A percentile compares a stretch with the other conserved stretches of the same genome.
Conservation (phyloP, 1,140 invertebrate genomes). For the Ridgeia piscesae region DNA sequence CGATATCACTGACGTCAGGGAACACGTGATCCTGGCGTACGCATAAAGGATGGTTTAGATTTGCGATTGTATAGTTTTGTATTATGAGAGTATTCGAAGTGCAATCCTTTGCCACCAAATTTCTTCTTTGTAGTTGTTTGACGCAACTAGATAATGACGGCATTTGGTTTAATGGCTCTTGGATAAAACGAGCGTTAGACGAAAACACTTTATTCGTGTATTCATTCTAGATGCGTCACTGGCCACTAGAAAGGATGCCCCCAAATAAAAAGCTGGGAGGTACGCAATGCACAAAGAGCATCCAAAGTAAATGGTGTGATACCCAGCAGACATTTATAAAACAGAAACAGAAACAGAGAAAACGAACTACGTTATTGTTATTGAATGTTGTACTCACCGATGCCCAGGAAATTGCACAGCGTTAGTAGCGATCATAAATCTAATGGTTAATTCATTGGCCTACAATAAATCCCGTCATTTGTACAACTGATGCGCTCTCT, state of each 20-base stretch:
- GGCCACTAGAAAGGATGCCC: no score
- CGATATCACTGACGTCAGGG: neutral
- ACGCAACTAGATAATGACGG: neutral
- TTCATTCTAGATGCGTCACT: no score
- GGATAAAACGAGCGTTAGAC: neutral
- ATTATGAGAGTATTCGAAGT: neutral
- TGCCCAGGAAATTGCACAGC: no score
- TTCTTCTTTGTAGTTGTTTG: neutral
- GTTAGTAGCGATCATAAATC: no score
- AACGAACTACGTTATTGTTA: neutral
- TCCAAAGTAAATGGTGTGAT: no score
- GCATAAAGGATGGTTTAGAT: neutral
- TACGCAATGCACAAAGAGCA: no score
- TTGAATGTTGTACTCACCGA: neutral
- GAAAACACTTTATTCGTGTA: neutral
- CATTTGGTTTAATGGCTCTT: neutral
- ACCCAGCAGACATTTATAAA: no score
- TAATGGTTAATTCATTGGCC: no score
- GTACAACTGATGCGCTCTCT: neutral
- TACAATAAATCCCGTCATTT: neutral
- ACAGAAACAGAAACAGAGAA: no score
- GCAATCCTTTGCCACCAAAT: neutral
- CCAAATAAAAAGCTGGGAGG: no score
- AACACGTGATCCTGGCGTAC: neutral
- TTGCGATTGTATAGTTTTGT: neutral